Conservation (phyloP, 2,888 invertebrate genomes). For the Euproctis similis region DNA sequence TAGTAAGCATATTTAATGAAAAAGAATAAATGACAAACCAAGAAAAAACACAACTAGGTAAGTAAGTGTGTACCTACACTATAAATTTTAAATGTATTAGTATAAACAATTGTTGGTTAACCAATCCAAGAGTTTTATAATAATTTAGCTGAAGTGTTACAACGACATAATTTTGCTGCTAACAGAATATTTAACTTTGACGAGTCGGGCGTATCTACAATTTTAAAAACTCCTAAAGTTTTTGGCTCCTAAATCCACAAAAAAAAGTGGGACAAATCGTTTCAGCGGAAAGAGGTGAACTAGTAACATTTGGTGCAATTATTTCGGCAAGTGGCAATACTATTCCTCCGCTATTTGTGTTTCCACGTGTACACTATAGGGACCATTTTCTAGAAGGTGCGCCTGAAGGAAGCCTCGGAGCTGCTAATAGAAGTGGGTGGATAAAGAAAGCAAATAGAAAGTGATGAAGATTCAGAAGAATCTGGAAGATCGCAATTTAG, state of each 20-base stretch:
- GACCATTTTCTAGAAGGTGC: conserved; percentile 7
- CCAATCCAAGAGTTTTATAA: conserved; percentile 5
- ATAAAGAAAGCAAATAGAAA: too few species aligned
- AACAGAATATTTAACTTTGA: conserved; percentile 3
- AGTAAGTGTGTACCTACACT: background rate
- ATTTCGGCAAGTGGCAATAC: conserved; percentile 21
- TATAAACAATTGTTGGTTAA: too few species aligned
- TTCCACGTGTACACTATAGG: conserved; percentile 16
- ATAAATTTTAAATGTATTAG: too few species aligned
- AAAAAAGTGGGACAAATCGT: conserved; percentile 20
- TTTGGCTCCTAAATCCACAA: conserved; percentile 3
- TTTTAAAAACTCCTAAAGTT: too few species aligned
- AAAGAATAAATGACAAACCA: conserved; percentile 2
- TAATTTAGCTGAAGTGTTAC: conserved; percentile 1
- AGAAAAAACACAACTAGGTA: conserved; percentile 4
- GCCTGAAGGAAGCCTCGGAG: conserved; percentile 5
- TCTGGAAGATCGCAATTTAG: too few species aligned
- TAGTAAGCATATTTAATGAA: conserved; percentile 4
- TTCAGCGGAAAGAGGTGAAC: conserved; percentile 24
- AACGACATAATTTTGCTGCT: conserved; percentile 2
- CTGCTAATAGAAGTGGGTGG: conserved; percentile 5
- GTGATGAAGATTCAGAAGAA: too few species aligned
- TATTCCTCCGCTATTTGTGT: conserved; percentile 30
- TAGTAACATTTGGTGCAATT: conserved; percentile 4
- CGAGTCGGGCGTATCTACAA: conserved; percentile 6